These are phyloP conservation scores for Megathymus violae DNA, from an alignment of 1,140 invertebrate genomes.

Conservation along the genomic window DNA sequence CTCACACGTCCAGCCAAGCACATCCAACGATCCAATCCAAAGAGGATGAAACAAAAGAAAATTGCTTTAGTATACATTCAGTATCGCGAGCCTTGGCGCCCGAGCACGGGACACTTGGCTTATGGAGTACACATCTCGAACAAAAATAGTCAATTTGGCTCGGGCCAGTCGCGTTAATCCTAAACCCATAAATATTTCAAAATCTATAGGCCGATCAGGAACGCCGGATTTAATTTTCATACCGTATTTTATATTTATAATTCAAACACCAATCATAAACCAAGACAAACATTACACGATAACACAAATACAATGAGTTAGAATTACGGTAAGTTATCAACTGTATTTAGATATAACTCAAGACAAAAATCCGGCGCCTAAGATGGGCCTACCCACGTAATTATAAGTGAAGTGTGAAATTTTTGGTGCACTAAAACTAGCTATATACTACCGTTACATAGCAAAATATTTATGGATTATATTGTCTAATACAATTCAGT, in stretches of 20 bases:
- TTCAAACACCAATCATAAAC: no score
- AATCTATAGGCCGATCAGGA: neutral
- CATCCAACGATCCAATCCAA: slow-evolving; percentile 77
- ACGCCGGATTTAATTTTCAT: neutral
- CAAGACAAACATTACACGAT: no score
- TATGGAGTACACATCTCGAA: slow-evolving; percentile 8
- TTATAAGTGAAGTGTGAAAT: neutral
- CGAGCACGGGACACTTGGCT: slow-evolving; percentile 1
- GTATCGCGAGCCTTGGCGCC: slow-evolving; percentile 12
- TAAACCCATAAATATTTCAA: slow-evolving; percentile 33
- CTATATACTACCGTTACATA: slow-evolving; percentile 31
- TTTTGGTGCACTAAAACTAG: slow-evolving; percentile 16
- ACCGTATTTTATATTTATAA: no score
- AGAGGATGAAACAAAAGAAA: slow-evolving; percentile 83
- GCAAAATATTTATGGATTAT: slow-evolving; percentile 33
- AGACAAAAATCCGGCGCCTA: neutral
- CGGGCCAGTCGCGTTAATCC: slow-evolving; percentile 13
- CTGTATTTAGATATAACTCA: no score
- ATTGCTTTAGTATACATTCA: slow-evolving; percentile 66
- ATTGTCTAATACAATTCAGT: slow-evolving; percentile 30
- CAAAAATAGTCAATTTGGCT: slow-evolving; percentile 11
- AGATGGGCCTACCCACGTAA: neutral
- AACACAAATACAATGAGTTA: no score
- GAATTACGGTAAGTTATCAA: no score
- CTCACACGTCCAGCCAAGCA: slow-evolving; percentile 72